phyloP scores from a whole-genome alignment of 2,797 vertebrate species.

The Atherinosoma microstoma region DNA sequence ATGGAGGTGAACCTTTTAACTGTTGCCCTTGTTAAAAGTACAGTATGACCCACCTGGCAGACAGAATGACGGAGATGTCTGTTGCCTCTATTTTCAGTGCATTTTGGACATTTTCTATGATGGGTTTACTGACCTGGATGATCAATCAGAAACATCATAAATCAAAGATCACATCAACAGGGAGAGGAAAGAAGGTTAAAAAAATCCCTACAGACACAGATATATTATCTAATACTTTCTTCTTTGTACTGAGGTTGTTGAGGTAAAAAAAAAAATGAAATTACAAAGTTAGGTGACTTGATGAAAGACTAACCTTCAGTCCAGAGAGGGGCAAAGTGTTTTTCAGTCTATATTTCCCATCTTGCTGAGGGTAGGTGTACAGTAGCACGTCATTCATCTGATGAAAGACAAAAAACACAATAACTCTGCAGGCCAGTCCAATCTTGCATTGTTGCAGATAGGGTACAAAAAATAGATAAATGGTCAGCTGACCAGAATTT shows the following conservation, averaged over 20 bases:
- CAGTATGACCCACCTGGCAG: slow-evolving; percentile 86
- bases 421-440: background rate
- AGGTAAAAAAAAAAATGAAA: background rate
- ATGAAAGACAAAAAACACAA: slow-evolving; percentile 26
- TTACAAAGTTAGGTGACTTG: background rate
- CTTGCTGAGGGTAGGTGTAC: slow-evolving; percentile 96
- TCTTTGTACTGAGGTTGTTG: background rate
- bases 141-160: slow-evolving; percentile 37
- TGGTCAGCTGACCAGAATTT: background rate
- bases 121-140: slow-evolving; percentile 89
- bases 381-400: slow-evolving; percentile 97
- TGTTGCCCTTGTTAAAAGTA: background rate
- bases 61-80: slow-evolving; percentile 89
- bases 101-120: slow-evolving; percentile 88
- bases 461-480: background rate
- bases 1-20: background rate
- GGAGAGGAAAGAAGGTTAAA: background rate
- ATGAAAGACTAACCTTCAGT: slow-evolving; percentile 87
- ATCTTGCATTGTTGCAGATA: background rate
- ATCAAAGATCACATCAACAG: slow-evolving; percentile 4
- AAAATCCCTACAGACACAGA: background rate
- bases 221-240: background rate
- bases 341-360: slow-evolving; percentile 94
- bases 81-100: slow-evolving; percentile 89
- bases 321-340: slow-evolving; percentile 87